phyloP scores from a whole-genome alignment of 2,888 invertebrate genomes.

The Eurytoma adleriae region DNA sequence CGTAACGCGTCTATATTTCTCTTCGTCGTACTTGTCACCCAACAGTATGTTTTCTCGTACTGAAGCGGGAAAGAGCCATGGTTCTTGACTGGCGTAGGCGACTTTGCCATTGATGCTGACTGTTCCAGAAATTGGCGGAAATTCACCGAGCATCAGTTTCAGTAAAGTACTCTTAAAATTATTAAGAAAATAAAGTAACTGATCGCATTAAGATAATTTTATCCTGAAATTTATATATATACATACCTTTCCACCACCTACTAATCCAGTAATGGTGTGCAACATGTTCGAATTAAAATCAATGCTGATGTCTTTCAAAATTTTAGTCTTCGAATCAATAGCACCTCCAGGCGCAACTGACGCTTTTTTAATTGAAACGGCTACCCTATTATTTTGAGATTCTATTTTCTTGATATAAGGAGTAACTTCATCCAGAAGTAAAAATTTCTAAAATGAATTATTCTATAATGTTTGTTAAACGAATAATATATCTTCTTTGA shows the following conservation, averaged over 20 bases:
- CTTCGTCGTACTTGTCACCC: slow-evolving; percentile 82
- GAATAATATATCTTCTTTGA: too few species aligned
- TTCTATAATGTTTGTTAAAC: too few species aligned
- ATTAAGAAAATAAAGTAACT: background rate
- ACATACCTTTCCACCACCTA: too few species aligned
- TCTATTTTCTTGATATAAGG: background rate
- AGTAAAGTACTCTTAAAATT: background rate
- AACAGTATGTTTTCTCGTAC: slow-evolving; percentile 92
- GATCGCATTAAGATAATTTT: background rate
- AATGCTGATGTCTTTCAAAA: background rate
- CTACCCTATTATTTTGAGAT: background rate
- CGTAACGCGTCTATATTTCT: slow-evolving; percentile 77
- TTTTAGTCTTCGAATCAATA: background rate
- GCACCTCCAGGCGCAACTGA: background rate
- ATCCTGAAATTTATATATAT: background rate
- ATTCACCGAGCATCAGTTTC: slow-evolving; percentile 82
- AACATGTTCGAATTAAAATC: background rate
- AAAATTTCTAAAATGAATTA: background rate
- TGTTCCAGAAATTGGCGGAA: slow-evolving; percentile 80
- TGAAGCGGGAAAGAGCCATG: slow-evolving; percentile 89
- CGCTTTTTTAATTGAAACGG: background rate
- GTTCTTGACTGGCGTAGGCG: slow-evolving; percentile 90
- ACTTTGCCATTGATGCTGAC: slow-evolving; percentile 82
- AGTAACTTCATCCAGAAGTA: background rate
- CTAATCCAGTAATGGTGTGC: background rate